phyloP scores from a whole-genome alignment of 2,888 invertebrate genomes.

The Idaea straminata region DNA sequence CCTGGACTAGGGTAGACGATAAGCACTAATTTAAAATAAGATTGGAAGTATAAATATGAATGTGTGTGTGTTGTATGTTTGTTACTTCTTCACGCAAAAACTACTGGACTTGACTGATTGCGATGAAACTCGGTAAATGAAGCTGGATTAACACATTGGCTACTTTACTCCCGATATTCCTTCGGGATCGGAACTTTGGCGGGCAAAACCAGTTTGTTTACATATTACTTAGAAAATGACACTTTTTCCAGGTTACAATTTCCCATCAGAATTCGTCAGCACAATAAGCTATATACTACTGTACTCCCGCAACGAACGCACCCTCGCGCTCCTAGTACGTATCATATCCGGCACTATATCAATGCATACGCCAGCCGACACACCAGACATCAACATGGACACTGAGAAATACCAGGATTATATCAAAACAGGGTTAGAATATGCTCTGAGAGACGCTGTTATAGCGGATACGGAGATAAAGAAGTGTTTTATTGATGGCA shows the following conservation, averaged over 20 bases:
- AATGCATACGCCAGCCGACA: slow-evolving; percentile 66
- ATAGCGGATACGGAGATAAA: slow-evolving; percentile 63
- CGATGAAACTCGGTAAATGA: no score
- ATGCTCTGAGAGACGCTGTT: slow-evolving; percentile 63
- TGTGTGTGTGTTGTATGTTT: no score
- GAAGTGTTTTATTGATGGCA: slow-evolving; percentile 53
- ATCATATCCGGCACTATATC: slow-evolving; percentile 81
- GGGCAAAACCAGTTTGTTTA: no score
- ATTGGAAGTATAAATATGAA: no score
- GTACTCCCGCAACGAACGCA: slow-evolving; percentile 79
- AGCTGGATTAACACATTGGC: no score
- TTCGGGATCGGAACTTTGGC: no score
- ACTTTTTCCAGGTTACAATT: slow-evolving; percentile 80
- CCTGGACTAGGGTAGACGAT: no score
- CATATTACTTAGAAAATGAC: no score
- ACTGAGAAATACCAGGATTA: slow-evolving; percentile 63
- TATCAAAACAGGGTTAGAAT: slow-evolving; percentile 65
- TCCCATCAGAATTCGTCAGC: slow-evolving; percentile 81
- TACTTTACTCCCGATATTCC: no score
- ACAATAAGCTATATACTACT: slow-evolving; percentile 81
- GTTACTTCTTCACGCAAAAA: no score
- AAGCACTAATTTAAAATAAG: no score
- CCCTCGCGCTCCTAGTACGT: slow-evolving; percentile 81
- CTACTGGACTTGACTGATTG: no score
- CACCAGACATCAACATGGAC: slow-evolving; percentile 55